Evolutionary conservation across 2,888 invertebrate genomes (phyloP).

Genomic region (Rotaria magnacalcarata): DNA sequence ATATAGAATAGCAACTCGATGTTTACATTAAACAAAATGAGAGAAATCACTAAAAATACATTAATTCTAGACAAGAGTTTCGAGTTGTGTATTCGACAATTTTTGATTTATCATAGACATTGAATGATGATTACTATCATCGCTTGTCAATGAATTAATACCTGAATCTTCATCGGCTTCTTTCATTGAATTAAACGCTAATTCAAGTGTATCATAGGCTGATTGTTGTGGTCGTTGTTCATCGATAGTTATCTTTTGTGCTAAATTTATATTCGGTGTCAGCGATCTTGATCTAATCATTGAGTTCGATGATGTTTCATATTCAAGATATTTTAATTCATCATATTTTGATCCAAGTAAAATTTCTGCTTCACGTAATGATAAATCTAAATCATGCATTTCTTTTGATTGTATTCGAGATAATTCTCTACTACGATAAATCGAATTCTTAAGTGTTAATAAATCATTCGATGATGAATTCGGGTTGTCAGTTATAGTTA

Average conservation of each 20-base stretch:
- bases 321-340: slow-evolving; percentile 25
- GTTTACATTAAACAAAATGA: neutral
- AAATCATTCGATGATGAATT: slow-evolving; percentile 14
- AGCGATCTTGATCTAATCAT: neutral
- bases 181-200: neutral
- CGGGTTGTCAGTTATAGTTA: neutral
- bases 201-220: neutral
- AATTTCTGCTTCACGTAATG: neutral
- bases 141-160: slow-evolving; percentile 27
- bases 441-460: neutral
- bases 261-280: neutral
- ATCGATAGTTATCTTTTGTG: neutral
- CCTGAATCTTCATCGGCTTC: slow-evolving; percentile 17
- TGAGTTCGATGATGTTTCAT: slow-evolving; percentile 27
- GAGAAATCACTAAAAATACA: neutral
- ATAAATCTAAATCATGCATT: slow-evolving; percentile 37
- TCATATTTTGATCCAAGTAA: neutral
- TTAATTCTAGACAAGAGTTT: neutral
- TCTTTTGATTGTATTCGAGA: slow-evolving; percentile 33
- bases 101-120: neutral
- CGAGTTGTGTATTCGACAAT: neutral
- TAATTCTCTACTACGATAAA: slow-evolving; percentile 32
- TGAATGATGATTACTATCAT: slow-evolving; percentile 35
- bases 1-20: slow-evolving; percentile 2
- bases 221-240: neutral